A percentile compares a stretch with the other conserved stretches of the same genome.
These are phyloP conservation scores for Uropsilus gracilis DNA, from an alignment of 2,113 vertebrate species.

Conservation along the genomic window DNA sequence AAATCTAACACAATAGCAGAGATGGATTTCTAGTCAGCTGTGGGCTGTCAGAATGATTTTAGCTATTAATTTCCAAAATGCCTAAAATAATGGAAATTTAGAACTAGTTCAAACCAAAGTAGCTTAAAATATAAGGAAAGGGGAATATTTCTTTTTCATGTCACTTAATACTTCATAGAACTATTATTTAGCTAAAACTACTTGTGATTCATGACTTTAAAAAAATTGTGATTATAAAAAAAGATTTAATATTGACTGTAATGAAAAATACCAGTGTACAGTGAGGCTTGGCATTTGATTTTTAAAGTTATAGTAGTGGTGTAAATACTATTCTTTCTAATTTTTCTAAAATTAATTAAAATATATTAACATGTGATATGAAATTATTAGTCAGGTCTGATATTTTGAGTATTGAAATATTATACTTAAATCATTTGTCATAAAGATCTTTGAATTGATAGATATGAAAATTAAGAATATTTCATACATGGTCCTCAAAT, in stretches of 20 bases:
- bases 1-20: neutral
- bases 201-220: neutral
- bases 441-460: neutral
- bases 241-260: neutral
- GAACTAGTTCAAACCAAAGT: neutral
- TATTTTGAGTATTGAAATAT: neutral
- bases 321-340: neutral
- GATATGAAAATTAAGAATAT: neutral
- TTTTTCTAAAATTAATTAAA: neutral
- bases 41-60: neutral
- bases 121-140: neutral
- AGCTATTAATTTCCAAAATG: neutral
- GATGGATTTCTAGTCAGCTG: neutral
- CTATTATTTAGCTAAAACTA: too few relatives aligned
- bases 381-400: neutral
- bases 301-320: neutral
- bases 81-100: neutral
- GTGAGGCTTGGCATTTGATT: neutral
- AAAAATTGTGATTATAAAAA: neutral
- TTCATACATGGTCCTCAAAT: neutral
- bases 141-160: too few relatives aligned
- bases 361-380: neutral
- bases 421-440: neutral
- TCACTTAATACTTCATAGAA: too few relatives aligned
- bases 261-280: neutral